Base-by-base conservation (phyloP, 2,113 vertebrate genomes). In the Aythya baeri region DNA sequence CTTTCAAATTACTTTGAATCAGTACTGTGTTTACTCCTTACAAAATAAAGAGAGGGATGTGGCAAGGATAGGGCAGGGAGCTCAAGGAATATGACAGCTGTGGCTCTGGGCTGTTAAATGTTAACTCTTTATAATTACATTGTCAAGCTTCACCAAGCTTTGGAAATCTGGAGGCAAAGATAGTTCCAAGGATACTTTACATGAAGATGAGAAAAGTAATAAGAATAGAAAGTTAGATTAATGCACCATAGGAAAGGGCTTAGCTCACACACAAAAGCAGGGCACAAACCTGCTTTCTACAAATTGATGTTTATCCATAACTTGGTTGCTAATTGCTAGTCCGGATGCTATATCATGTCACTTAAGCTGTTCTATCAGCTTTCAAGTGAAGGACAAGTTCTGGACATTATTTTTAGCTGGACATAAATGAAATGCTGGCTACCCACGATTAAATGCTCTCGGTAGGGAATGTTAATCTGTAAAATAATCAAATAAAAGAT, bases 71-170 rank as follows among this genome's bases (percentile, higher is more conserved):
- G 14, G 29, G 0, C 14, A 16, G 27, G 1, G 66, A 26, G 62
- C 8, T 23, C 2, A 0, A 49, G 38, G 17, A 50, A 8, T 3
- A 7, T 4, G 70, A 83, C 66, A 61, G 18, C 27, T n/a, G 23
- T 36, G 55, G 17, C 44, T 79, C 52, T 72, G 4, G 1, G 17
- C 0, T 55, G 16, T 25, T 25, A 62, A 32, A 4, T 14, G 27
- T 6, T 50, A 25, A 18, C 22, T 78, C 68, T 5, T 50, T 3
- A 3, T 27, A 27, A 49, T 20, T 46, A 18, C 71, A 43, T 2
- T 57, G 26, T 34, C 67, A 73, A 1, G 27, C 49, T 52, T 38
- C 26, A 15, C 49, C 34, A 31, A 54, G 49, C 26, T 72, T 38
- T 54, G 50, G 50, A 41, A 65, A 65, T 65, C 43, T 55, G 13